Evolutionary conservation across 1,140 invertebrate genomes (phyloP).

Genomic region (Heliconius eleuchia): DNA sequence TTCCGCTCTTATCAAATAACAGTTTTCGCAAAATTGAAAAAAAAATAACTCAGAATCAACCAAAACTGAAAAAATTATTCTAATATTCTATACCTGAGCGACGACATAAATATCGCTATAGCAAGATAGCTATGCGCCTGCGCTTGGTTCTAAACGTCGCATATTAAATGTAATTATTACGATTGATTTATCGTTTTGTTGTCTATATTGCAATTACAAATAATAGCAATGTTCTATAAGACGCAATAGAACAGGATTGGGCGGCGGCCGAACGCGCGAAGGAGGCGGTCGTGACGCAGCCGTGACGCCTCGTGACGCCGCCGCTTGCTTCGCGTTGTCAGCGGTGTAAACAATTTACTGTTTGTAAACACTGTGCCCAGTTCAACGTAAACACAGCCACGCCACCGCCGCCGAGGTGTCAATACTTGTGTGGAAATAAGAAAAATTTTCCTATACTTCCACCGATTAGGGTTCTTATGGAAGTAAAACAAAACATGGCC

Average conservation of each 20-base stretch:
- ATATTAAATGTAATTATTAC: slow-evolving; percentile 24
- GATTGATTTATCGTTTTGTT: slow-evolving; percentile 30
- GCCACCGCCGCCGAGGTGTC: slow-evolving; percentile 65
- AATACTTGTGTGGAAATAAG: slow-evolving; percentile 45
- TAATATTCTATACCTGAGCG: no score
- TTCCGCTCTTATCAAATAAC: no score
- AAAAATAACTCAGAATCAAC: no score
- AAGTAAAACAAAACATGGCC: background rate
- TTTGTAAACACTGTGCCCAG: slow-evolving; percentile 68
- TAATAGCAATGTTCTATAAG: slow-evolving; percentile 42
- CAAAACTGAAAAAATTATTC: no score
- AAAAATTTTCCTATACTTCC: background rate
- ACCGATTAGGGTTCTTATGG: background rate
- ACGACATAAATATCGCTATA: background rate
- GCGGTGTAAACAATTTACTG: slow-evolving; percentile 68
- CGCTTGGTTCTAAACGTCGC: slow-evolving; percentile 19
- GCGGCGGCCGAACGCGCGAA: slow-evolving; percentile 47
- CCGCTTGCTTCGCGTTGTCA: slow-evolving; percentile 50
- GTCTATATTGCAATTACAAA: slow-evolving; percentile 27
- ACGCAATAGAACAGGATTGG: slow-evolving; percentile 68
- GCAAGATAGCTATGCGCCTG: slow-evolving; percentile 20
- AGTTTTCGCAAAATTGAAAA: no score
- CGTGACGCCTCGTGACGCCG: slow-evolving; percentile 63
- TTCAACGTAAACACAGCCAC: slow-evolving; percentile 66
- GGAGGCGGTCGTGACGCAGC: slow-evolving; percentile 49